phyloP scores from a whole-genome alignment of 2,113 vertebrate species.

The zebrafish (Danio rerio) region GRCz12tu NC_133193.1:50846501-50847000 shows the following conservation, averaged over 20 bases:
- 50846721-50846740: constrained; percentile 7
- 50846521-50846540: constrained; percentile 6
- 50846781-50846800: not conserved
- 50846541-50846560: constrained; percentile 8
- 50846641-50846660: not conserved
- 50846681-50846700: constrained; percentile 30
- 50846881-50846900: no score
- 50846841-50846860: not conserved
- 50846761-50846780: not conserved
- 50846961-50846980: not conserved
- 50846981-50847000: not conserved
- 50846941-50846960: not conserved
- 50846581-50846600: constrained; percentile 36
- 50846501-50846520: constrained; percentile 20
- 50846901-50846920: not conserved
- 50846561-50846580: constrained; percentile 4
- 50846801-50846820: not conserved
- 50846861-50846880: not conserved
- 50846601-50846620: constrained; percentile 7
- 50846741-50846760: not conserved
- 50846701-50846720: constrained; percentile 11
- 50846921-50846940: not conserved
- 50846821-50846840: not conserved
- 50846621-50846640: constrained; percentile 24
- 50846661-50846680: constrained; percentile 22